Base-by-base conservation (phyloP, 2,113 vertebrate species). In the Callionymus lyra region DNA sequence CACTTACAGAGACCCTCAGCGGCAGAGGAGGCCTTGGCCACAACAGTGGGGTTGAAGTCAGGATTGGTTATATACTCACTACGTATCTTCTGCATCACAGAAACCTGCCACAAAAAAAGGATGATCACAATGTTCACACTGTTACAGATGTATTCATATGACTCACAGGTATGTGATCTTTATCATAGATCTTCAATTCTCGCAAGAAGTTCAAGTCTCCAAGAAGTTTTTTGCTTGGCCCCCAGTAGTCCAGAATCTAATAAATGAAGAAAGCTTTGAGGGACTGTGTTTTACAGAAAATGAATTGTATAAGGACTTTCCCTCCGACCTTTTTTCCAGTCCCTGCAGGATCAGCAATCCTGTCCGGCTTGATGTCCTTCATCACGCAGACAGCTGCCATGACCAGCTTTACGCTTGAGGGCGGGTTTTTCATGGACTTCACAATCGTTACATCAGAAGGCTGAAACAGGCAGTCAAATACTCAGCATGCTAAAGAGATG, bases 381-480 rank as follows among this genome's bases (percentile, higher is more conserved):
- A 98, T 98, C 43, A 96, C 93, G 84, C 93, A 98, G 51, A 98
- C 75, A 49, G 90, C 93, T 61, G 93, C 76, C 95, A 97, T 94
- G 59, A 98, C 94, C 44, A 98, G 78, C 74, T 98, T 98, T 57
- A 98, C 92, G 61, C 90, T 91, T 48, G 87, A 85, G 0, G 94
- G 95, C 50, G 95, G 95, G 70, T 91, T 98, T 76, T 95, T 98
- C 95, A 98, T 98, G 21, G 94, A 87, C 74, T 97, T 97, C 46
- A 98, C 90, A 59, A 98, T 91, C 21, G 92, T 89, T 59, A 97
- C 82, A 56, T 98, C 95, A 68, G 88, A 65, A 13, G 93, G 93
- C 95, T 98, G 66, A 59, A 79, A 74, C 6, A 76, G 47, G 70
- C 12, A 60, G 38, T 50, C 9, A 38, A 16, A 12, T 18, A 14